Conservation (phyloP, 2,888 invertebrate species). For the Gasteruption jaculator region DNA sequence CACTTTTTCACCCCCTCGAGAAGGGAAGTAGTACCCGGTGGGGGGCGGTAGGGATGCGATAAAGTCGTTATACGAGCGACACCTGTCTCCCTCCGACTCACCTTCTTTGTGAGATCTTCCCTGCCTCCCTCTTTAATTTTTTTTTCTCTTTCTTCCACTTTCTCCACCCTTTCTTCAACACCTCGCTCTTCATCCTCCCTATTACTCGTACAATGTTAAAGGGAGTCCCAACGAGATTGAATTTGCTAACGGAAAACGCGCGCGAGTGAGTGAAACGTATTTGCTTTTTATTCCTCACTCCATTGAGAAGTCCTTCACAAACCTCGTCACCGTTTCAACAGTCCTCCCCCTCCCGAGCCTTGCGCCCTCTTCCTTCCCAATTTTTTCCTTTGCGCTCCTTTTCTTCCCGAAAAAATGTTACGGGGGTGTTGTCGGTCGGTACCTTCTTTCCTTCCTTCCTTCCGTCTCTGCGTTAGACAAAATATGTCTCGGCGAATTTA, state of each 20-base stretch:
- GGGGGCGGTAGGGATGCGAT: slow-evolving; percentile 36
- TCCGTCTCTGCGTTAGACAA: too few species aligned
- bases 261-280: slow-evolving; percentile 50
- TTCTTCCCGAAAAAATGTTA: too few species aligned
- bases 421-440: too few species aligned
- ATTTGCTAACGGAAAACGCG: slow-evolving; percentile 50
- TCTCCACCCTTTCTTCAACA: slow-evolving; percentile 28
- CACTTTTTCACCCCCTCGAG: too few species aligned
- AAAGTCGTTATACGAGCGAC: slow-evolving; percentile 48
- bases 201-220: slow-evolving; percentile 49
- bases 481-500: too few species aligned
- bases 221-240: slow-evolving; percentile 49
- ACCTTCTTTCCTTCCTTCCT: slow-evolving; percentile 18
- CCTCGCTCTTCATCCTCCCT: slow-evolving; percentile 36
- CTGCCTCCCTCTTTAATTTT: slow-evolving; percentile 13
- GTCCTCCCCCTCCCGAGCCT: slow-evolving; percentile 21
- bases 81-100: slow-evolving; percentile 36
- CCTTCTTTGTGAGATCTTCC: too few species aligned
- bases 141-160: slow-evolving; percentile 16
- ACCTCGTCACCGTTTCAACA: slow-evolving; percentile 25
- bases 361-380: slow-evolving; percentile 14
- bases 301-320: slow-evolving; percentile 40
- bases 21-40: slow-evolving; percentile 15
- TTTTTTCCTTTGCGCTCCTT: slow-evolving; percentile 17
- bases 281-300: slow-evolving; percentile 49